Evolutionary conservation across 2,888 invertebrate genomes (phyloP), one percentile per base, ranked within the genome.

Genomic region (Ferdinandea cuprea): DNA sequence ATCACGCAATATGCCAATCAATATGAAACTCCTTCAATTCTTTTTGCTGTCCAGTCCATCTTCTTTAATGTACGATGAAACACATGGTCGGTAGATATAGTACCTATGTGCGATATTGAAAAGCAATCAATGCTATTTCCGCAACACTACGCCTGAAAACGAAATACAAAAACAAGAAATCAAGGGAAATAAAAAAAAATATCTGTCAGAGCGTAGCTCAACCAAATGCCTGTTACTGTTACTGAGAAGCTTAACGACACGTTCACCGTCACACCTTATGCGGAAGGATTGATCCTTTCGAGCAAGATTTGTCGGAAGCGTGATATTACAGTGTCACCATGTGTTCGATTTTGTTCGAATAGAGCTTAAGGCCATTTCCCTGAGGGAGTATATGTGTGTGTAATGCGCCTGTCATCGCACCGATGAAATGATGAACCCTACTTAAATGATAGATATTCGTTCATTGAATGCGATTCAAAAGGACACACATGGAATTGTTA

Each of bases 81-180:
- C n/a, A n/a, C n/a, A n/a, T n/a, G n/a, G n/a, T n/a, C n/a, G n/a
- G n/a, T n/a, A n/a, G n/a, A n/a, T n/a, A n/a, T n/a, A 58, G 56
- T 73, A 61, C 48, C 35, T 68, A 13, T 68, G 25, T 74, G 17
- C 56, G 74, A 74, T 35, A 74, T 68, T 74, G 35, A 56, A 74
- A 80, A 68, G 61, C 61, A 79, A 79, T 79, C 79, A 79, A 66
- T 54, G 40, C 32, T 46, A 61, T 48, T 74, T 73, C 42, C 48
- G 21, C 72, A 48, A 68, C 32, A 21, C 13, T 32, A 11, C 46
- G 11, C 2, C 50, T 6, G 13, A 25, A 8, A n/a, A 17, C 7
- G 13, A 25, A 8, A n/a, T 11, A 44, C 8, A 40, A 46, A 32
- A 44, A 11, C 3, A 19, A 9, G 5, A 19, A 4, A 4, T 15